These are phyloP conservation scores for Epinotia bilunana DNA, from an alignment of 2,888 invertebrate species.

Conservation along the genomic window DNA sequence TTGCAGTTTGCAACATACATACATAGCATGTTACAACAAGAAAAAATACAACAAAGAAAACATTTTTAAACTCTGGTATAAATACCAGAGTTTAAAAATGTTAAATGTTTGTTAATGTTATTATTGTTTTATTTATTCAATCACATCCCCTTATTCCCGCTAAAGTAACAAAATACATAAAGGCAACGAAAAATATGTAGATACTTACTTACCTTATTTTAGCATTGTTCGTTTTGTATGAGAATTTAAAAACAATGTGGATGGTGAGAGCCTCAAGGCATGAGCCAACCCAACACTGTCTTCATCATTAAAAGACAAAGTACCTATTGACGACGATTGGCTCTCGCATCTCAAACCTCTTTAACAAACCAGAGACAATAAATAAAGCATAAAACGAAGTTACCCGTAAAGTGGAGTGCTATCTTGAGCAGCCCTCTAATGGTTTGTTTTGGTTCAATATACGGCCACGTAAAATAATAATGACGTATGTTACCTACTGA, in stretches of 20 bases:
- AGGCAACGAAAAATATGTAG: too few relatives aligned
- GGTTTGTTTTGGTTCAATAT: conserved; percentile 81
- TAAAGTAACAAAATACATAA: too few relatives aligned
- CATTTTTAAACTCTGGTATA: too few relatives aligned
- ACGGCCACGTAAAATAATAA: conserved; percentile 68
- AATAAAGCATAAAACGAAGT: conserved; percentile 73
- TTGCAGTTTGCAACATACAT: too few relatives aligned
- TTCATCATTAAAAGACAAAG: neutral
- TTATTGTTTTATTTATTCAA: too few relatives aligned
- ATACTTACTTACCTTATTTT: too few relatives aligned
- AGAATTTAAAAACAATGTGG: neutral
- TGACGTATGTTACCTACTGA: conserved; percentile 57
- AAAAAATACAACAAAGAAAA: too few relatives aligned
- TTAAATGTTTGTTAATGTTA: too few relatives aligned
- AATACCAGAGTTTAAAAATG: too few relatives aligned
- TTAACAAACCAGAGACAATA: conserved; percentile 58
- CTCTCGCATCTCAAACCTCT: conserved; percentile 49
- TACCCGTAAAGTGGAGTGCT: conserved; percentile 76
- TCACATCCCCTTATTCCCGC: too few relatives aligned
- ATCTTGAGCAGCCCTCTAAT: conserved; percentile 70
- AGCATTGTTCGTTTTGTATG: neutral
- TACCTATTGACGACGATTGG: neutral
- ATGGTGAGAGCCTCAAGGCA: neutral
- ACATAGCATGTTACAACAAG: too few relatives aligned
- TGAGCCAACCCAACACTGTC: neutral